Percentiles rank a stretch among this genome's conserved stretches.
Evolutionary conservation across 2,888 invertebrate genomes (phyloP).

Genomic region (Minunthozetes semirufus): DNA sequence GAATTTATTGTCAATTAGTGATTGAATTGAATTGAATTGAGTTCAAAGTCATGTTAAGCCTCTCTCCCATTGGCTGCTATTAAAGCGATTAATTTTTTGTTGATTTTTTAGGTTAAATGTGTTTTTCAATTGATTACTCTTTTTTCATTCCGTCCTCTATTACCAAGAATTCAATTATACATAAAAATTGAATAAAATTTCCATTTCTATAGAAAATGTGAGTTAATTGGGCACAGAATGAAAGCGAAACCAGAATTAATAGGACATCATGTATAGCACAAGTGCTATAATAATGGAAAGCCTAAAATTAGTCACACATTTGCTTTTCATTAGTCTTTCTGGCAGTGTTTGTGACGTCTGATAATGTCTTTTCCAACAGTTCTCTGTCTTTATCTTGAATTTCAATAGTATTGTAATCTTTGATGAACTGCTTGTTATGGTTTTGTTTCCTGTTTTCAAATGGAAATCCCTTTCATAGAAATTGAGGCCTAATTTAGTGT

Average conservation of each 20-base stretch:
- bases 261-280: too few species aligned
- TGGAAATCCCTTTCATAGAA: constrained; percentile 11
- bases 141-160: neutral
- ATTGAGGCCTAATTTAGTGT: neutral
- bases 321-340: neutral
- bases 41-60: neutral
- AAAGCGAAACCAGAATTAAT: too few species aligned
- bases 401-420: neutral
- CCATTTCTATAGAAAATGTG: too few species aligned
- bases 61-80: neutral
- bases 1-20: neutral
- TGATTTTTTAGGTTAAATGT: neutral
- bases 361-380: neutral
- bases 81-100: neutral
- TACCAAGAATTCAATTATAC: neutral
- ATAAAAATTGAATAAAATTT: too few species aligned
- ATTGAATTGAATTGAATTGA: constrained; percentile 2
- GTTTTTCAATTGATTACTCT: neutral
- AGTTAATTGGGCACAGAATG: too few species aligned
- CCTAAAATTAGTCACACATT: constrained; percentile 19
- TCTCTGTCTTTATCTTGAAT: constrained; percentile 4
- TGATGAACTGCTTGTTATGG: constrained; percentile 4
- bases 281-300: too few species aligned
- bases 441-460: constrained; percentile 13
- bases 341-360: neutral